Conservation (phyloP, 2,797 vertebrate genomes). For the Myotis findleyi region DNA sequence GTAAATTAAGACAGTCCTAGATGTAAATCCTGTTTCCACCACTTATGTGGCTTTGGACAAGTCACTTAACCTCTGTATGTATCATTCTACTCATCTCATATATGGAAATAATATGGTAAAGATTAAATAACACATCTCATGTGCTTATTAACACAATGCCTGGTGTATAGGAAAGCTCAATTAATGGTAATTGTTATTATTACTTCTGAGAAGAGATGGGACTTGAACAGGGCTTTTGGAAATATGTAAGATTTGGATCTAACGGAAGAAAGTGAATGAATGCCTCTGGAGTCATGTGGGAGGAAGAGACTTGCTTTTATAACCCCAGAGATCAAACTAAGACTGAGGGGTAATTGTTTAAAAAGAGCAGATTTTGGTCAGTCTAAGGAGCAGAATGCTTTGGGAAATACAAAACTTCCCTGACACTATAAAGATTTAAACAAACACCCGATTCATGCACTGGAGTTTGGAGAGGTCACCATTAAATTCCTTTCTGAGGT, state of each 20-base stretch:
- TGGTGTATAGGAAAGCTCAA: not conserved
- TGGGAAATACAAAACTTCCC: conserved; percentile 2
- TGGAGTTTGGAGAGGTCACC: not conserved
- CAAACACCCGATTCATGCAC: not conserved
- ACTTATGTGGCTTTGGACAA: conserved; percentile 35
- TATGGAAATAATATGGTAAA: not conserved
- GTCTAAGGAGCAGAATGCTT: conserved; percentile 18
- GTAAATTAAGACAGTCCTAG: not conserved
- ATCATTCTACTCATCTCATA: not conserved
- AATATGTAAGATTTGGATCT: not conserved
- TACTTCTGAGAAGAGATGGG: conserved; percentile 19
- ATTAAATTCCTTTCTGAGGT: conserved; percentile 23
- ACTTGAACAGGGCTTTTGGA: not conserved
- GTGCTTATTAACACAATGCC: not conserved
- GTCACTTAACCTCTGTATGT: not conserved
- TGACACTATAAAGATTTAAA: not conserved
- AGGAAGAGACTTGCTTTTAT: conserved; percentile 35
- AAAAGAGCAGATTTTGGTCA: conserved; percentile 14
- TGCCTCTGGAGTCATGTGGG: not conserved
- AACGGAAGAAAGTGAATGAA: conserved; percentile 8
- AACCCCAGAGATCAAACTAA: not conserved
- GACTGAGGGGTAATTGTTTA: not conserved
- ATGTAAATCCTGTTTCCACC: not conserved
- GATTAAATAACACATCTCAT: not conserved
- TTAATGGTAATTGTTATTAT: not conserved